Conservation (phyloP, 2,113 vertebrate genomes). For the Origma solitaria region DNA sequence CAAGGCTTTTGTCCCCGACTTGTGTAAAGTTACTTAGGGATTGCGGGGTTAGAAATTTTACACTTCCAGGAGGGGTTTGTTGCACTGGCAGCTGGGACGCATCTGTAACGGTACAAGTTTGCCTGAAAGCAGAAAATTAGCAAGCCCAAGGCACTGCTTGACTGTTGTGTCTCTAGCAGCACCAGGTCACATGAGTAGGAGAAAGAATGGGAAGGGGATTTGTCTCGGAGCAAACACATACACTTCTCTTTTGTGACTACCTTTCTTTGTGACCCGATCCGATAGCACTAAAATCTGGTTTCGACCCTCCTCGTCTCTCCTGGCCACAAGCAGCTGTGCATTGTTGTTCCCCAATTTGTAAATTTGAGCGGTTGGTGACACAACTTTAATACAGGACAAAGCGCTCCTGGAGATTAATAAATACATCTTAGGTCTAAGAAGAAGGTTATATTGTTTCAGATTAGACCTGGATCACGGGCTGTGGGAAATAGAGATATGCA, state of each 20-base stretch:
- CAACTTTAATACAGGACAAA: not conserved
- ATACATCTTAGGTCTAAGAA: not conserved
- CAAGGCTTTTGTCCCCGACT: constrained; percentile 64
- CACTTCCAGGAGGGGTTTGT: constrained; percentile 74
- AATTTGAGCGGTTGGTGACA: not conserved
- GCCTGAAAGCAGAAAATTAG: constrained; percentile 82
- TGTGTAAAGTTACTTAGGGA: constrained; percentile 77
- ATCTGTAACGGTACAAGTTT: constrained; percentile 90
- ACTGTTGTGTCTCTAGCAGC: constrained; percentile 64
- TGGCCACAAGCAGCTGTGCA: not conserved
- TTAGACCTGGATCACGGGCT: not conserved
- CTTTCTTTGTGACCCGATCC: not conserved
- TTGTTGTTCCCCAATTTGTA: not conserved
- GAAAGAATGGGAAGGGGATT: constrained; percentile 54
- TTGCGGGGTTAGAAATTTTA: constrained; percentile 83
- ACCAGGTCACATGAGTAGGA: constrained; percentile 34
- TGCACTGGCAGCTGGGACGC: constrained; percentile 84
- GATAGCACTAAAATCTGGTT: not conserved
- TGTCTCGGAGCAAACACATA: not conserved
- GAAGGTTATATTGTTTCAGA: not conserved
- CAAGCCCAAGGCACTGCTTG: constrained; percentile 30
- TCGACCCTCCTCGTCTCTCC: not conserved
- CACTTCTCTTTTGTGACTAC: not conserved
- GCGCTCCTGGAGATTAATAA: not conserved
- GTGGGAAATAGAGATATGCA: not conserved